Evolutionary conservation across 1,140 invertebrate species (phyloP).

Genomic region (Drosophila bifasciata): DNA sequence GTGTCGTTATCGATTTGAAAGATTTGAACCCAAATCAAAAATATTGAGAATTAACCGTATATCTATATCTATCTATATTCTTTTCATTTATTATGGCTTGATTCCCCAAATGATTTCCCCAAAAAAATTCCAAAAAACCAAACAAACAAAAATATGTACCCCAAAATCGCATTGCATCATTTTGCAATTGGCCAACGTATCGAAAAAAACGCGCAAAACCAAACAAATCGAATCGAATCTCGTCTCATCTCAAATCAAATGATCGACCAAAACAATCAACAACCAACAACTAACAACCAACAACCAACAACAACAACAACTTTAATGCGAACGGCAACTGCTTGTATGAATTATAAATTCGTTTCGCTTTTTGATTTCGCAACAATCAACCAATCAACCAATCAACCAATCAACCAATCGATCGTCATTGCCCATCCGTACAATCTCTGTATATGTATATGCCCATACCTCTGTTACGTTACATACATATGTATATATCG

Average conservation of each 20-base stretch:
- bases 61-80: constrained; percentile 62
- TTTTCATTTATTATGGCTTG: constrained; percentile 66
- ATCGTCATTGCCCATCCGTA: constrained; percentile 52
- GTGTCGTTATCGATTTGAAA: constrained; percentile 44
- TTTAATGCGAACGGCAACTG: constrained; percentile 77
- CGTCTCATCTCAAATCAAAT: constrained; percentile 37
- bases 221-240: constrained; percentile 17
- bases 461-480: constrained; percentile 49
- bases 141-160: constrained; percentile 22
- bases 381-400: constrained; percentile 61
- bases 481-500: constrained; percentile 68
- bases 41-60: constrained; percentile 60
- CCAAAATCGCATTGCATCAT: constrained; percentile 36
- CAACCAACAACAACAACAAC: constrained; percentile 63
- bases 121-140: constrained; percentile 32
- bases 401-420: constrained; percentile 52
- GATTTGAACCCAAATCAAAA: constrained; percentile 34
- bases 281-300: constrained; percentile 55
- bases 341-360: constrained; percentile 72
- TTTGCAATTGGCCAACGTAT: constrained; percentile 68
- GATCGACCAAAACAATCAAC: constrained; percentile 56
- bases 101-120: constrained; percentile 47
- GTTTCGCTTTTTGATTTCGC: constrained; percentile 71
- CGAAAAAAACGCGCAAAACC: constrained; percentile 40
- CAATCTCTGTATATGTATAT: constrained; percentile 40